Base-by-base conservation (phyloP, 35 echinoderm and acorn worm genomes). In the Ophiothrix spiculata region DNA sequence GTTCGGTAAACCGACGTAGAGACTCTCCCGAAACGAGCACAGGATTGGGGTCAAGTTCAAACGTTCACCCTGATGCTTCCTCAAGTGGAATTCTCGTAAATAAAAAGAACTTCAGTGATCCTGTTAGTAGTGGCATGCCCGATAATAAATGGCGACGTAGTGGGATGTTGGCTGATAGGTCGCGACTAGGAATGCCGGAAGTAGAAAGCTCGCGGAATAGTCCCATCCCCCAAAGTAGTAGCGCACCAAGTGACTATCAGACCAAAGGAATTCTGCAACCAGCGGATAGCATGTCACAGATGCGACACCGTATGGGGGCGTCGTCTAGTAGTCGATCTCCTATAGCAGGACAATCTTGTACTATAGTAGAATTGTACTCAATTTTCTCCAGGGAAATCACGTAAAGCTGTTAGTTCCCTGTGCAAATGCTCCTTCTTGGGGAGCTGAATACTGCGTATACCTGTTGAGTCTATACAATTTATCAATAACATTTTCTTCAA, bases 281-380 rank as follows among this genome's bases (percentile, higher is more conserved):
- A 19, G 54, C 81, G 63, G 81, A 84, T 11, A 84, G 81, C 32
- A 84, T 84, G 81, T 82, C 80, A 39, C 81, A 84, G 32, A 84
- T 84, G 81, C 63, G 81, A 64, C 81, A 84, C 45, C 63, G 45
- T 69, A 54, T 84, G 13, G 63, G 54, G 37, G 81, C 45, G 63
- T 17, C 81, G 4, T 33, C 81, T 28, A 54, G 39, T 17, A 64
- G 32, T 37, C 54, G 81, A 39, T 84, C 81, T 19, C 81, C 81
- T 15, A 84, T 64, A 23, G n/a, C 54, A 32, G 81, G 81, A 32
- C 81, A 84, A 34, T n/a, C n/a, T n/a, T n/a, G n/a, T n/a, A n/a
- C n/a, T n/a, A n/a, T n/a, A n/a, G n/a, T n/a, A n/a, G n/a, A n/a
- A n/a, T n/a, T n/a, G n/a, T n/a, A n/a, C n/a, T n/a, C n/a, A n/a